Conservation (phyloP, 2,113 vertebrate genomes). For the Herpailurus yagouaroundi region DNA sequence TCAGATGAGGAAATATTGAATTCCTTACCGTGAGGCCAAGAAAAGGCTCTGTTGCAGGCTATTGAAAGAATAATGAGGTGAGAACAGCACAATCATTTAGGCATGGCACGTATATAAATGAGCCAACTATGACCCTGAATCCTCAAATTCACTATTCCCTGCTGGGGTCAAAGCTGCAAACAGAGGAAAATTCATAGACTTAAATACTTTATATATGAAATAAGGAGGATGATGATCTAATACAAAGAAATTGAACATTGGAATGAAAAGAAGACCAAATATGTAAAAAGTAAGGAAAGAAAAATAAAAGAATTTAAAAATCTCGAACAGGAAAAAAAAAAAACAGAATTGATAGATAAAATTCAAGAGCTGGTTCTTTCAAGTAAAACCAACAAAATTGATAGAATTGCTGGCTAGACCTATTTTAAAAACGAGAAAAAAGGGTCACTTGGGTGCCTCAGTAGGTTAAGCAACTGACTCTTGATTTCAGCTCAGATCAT, state of each 20-base stretch:
- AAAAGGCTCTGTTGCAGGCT: background rate
- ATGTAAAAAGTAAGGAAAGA: background rate
- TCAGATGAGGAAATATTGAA: background rate
- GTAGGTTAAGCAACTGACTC: too few species aligned
- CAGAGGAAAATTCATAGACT: background rate
- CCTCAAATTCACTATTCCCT: background rate
- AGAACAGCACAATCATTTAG: background rate
- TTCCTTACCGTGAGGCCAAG: rapidly evolving
- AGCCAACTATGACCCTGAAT: background rate
- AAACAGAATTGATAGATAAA: background rate
- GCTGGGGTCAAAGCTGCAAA: background rate
- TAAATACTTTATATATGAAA: background rate
- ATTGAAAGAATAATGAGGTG: background rate
- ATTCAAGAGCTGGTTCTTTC: background rate
- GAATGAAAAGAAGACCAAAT: background rate
- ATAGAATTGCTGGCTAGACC: background rate
- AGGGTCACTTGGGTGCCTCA: too few species aligned
- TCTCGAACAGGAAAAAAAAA: background rate
- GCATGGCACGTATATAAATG: rapidly evolving
- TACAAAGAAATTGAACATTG: background rate
- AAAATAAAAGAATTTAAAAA: background rate
- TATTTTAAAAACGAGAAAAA: background rate
- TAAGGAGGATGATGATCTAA: background rate
- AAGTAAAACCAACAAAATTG: background rate
- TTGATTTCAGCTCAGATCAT: too few species aligned